Conservation (phyloP, 1,140 invertebrate genomes). For the Lasioglossum baleicum region DNA sequence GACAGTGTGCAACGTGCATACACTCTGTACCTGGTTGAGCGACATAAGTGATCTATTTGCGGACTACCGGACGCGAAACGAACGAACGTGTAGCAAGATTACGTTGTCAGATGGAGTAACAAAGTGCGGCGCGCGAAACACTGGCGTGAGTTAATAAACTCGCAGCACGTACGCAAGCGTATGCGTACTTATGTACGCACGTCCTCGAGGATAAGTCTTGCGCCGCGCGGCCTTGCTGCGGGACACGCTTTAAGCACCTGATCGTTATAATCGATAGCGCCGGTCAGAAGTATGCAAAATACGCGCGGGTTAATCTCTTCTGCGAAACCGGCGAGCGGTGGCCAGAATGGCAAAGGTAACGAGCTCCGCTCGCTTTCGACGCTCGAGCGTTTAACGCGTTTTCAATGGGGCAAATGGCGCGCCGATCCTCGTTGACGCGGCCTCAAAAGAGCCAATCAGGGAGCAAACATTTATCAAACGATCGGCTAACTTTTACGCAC, state of each 20-base stretch:
- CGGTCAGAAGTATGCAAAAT: conserved; percentile 51
- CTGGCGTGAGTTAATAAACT: conserved; percentile 54
- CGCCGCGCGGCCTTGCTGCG: conserved; percentile 20
- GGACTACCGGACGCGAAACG: conserved; percentile 41
- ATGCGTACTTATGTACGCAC: conserved; percentile 38
- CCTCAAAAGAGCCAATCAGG: not conserved
- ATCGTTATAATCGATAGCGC: conserved; percentile 51
- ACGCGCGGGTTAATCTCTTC: conserved; percentile 45
- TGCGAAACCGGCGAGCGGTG: conserved; percentile 15
- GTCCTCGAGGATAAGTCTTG: conserved; percentile 40
- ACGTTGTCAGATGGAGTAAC: conserved; percentile 51
- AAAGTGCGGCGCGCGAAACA: conserved; percentile 43
- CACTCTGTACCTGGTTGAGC: conserved; percentile 30
- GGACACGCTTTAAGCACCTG: conserved; percentile 33
- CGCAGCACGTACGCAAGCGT: conserved; percentile 28
- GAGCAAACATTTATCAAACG: not conserved
- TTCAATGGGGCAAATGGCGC: not conserved
- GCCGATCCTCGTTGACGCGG: not conserved
- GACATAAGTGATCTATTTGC: conserved; percentile 51
- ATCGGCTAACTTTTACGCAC: not conserved
- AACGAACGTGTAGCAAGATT: conserved; percentile 48
- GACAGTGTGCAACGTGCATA: conserved; percentile 11
- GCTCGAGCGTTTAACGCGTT: conserved; percentile 1
- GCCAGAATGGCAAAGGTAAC: conserved; percentile 30
- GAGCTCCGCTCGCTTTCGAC: conserved; percentile 15